Conservation (phyloP, 2,113 vertebrate species). For the Oncorhynchus tshawytscha region DNA sequence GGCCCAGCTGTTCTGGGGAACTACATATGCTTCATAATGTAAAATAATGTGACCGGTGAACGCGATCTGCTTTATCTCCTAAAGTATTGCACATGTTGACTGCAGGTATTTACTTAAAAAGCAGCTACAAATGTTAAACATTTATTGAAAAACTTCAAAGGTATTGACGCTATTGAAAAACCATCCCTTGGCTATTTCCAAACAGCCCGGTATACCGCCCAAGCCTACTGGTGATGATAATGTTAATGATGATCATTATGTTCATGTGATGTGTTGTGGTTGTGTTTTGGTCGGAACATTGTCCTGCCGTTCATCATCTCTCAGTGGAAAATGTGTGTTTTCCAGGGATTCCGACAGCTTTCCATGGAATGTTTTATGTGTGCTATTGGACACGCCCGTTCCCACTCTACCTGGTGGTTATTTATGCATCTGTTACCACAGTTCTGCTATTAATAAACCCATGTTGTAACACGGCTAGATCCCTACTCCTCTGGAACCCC, state of each 20-base stretch:
- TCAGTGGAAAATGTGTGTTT: not conserved
- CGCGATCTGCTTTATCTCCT: too few species aligned
- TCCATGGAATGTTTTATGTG: constrained; percentile 23
- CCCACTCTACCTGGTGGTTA: constrained; percentile 29
- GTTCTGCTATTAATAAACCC: constrained; percentile 21
- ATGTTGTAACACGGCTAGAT: not conserved
- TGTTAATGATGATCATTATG: not conserved
- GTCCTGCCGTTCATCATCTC: not conserved
- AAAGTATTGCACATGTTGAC: too few species aligned
- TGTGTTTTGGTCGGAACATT: not conserved
- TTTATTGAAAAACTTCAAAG: too few species aligned
- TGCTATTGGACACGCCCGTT: constrained; percentile 23
- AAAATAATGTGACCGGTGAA: too few species aligned
- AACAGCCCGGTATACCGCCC: too few species aligned
- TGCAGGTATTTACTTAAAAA: too few species aligned
- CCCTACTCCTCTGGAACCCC: not conserved
- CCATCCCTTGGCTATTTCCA: too few species aligned
- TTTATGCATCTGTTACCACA: constrained; percentile 28
- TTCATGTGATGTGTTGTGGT: not conserved
- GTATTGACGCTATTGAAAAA: too few species aligned
- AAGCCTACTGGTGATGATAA: not conserved
- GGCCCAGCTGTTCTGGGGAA: too few species aligned
- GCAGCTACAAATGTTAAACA: too few species aligned
- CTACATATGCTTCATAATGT: too few species aligned
- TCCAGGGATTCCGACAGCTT: constrained; percentile 25